Conservation (phyloP, 1,140 invertebrate species). For the Druon quercuslanigerum region DNA sequence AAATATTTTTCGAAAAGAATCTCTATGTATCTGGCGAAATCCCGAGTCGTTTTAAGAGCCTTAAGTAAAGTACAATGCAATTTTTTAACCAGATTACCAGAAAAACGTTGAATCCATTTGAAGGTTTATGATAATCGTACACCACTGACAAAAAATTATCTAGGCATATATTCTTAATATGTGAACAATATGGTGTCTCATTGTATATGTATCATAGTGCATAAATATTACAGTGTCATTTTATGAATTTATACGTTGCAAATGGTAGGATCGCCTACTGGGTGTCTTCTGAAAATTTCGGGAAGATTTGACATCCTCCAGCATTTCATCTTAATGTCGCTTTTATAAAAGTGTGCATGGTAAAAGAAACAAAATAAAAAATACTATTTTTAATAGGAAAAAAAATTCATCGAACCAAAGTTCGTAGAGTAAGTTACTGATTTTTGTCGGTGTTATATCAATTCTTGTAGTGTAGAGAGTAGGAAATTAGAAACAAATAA, state of each 20-base stretch:
- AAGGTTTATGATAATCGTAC: constrained; percentile 58
- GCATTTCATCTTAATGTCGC: background rate
- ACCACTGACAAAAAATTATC: constrained; percentile 58
- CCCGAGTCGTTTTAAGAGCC: no score
- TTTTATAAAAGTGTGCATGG: constrained; percentile 23
- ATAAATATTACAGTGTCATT: constrained; percentile 62
- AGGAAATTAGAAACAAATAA: background rate
- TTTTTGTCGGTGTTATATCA: constrained; percentile 44
- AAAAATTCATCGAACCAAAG: constrained; percentile 35
- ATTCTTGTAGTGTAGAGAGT: constrained; percentile 43
- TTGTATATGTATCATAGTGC: constrained; percentile 69
- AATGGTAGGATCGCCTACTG: constrained; percentile 49
- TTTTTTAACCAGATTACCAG: background rate
- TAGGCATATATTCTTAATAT: constrained; percentile 66
- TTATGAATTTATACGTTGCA: constrained; percentile 60
- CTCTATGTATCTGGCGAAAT: no score
- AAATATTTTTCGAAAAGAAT: no score
- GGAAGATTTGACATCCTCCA: constrained; percentile 35
- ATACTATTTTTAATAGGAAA: background rate
- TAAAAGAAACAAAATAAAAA: background rate
- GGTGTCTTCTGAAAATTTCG: constrained; percentile 61
- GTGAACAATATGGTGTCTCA: constrained; percentile 68
- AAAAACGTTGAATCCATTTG: constrained; percentile 48
- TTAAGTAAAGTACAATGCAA: background rate
- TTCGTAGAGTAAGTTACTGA: constrained; percentile 31